Evolutionary conservation across 2,113 vertebrate species (phyloP), one percentile per base, ranked within the genome.

Genomic region (Chaetodon trifascialis): DNA sequence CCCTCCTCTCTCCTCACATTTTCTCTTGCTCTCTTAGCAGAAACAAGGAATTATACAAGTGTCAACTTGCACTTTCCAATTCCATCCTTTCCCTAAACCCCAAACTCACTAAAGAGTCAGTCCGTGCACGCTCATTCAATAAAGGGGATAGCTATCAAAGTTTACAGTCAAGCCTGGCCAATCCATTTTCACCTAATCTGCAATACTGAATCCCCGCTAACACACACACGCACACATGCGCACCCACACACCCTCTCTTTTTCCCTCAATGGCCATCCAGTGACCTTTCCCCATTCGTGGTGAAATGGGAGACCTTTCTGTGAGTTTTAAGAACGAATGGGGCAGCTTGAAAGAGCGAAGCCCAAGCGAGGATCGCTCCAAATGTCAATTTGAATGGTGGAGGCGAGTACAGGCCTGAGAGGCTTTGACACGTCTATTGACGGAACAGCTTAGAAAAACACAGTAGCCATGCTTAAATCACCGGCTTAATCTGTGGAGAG

Each of bases 341-440:
- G 52, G 42, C 49, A 12, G 84, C 75, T 84, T 90, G 88, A 94
- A 91, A 94, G 82, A 84, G 82, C 19, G 23, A 79, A 66, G 76
- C 85, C 92, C 86, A 76, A 70, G 89, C 71, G 78, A 89, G 88
- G 86, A 87, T 90, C 73, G 78, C 90, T 94, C 75, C 86, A 94
- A 95, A 94, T 95, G 93, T 95, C 94, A 95, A 86, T 92, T 91
- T 91, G 86, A 91, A 93, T 88, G 91, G 89, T 86, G 67, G 78
- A 71, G 86, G 74, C 76, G 54, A 88, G 84, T 87, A 88, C 78
- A 78, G 90, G 85, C 90, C 88, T 84, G 73, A 84, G 90, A 89
- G 88, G 84, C 86, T 92, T 87, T 79, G 79, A 87, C 88, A 80
- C 83, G n/a, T 89, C 82, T 88, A 88, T 90, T 88, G 87, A 89